Evolutionary conservation across 2,888 invertebrate genomes (phyloP), one percentile per base, ranked within the genome.

Genomic region (Coelopa pilipes): DNA sequence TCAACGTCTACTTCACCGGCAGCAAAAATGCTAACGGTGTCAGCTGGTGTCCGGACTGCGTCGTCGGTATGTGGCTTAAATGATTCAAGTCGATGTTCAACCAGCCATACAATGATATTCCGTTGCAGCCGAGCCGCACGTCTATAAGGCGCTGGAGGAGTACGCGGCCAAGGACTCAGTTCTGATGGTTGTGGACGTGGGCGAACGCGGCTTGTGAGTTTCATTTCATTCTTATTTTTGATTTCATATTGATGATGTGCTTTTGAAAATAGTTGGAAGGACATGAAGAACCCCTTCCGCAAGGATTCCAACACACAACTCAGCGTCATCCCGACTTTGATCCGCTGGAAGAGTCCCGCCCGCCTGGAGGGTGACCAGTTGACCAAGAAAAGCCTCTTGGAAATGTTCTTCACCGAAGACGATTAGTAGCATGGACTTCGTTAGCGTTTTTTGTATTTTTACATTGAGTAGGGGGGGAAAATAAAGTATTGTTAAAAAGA

Each of bases 11-110:
- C 74, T 93, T 91, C 82, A 89, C 89, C 70, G 93, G 92, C 15
- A 87, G 89, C 19, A 90, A 91, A 82, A 73, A 81, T 74, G 77
- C 77, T 1, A 60, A 72, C 0, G 94, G 94, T 0, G 86, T 89
- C 68, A 95, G 94, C 84, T 96, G 96, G 96, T 96, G 96, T 83
- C 91, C 92, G 0, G 96, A 96, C 87, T 96, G 96, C 86, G 92
- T 92, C 17, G 89, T 89, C 87, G 94, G 94, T 94, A 89, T 88
- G 86, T 80, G 12, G 13, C 46, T 1, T 1, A 50, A 50, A 62
- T 46, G 59, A 50, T 19, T 68, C 72, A 63, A 75, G 55, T 60
- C 62, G 4, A 19, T 19, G 17, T 11, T 13, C 1, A 47, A 67
- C 9, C 46, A 47, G 2, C 2, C 34, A 4, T 4, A 34, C 34